phyloP scores from a whole-genome alignment of 2,888 invertebrate genomes.

The Pardosa pseudoannulata region DNA sequence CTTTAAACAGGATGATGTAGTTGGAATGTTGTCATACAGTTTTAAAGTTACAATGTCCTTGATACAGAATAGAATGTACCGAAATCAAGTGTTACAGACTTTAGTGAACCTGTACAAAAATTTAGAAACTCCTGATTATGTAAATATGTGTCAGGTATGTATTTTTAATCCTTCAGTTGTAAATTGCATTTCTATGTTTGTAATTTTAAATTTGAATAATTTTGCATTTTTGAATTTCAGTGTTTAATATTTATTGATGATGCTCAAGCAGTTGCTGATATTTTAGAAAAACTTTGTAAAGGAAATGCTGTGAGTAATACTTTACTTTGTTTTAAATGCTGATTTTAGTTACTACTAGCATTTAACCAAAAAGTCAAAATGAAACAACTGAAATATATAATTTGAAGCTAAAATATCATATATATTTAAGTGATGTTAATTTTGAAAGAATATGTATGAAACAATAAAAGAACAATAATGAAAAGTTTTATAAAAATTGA shows the following conservation, averaged over 20 bases:
- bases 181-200: neutral
- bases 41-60: constrained; percentile 97
- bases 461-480: too few relatives aligned
- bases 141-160: constrained; percentile 89
- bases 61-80: constrained; percentile 94
- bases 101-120: constrained; percentile 93
- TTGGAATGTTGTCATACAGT: constrained; percentile 94
- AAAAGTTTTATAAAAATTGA: too few relatives aligned
- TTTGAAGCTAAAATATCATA: too few relatives aligned
- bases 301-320: constrained; percentile 82
- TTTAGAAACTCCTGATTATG: constrained; percentile 94
- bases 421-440: too few relatives aligned
- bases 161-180: neutral
- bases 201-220: neutral
- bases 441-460: too few relatives aligned
- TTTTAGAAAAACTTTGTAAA: constrained; percentile 91
- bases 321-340: too few relatives aligned
- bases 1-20: constrained; percentile 84
- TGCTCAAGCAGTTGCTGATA: constrained; percentile 92
- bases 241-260: constrained; percentile 98
- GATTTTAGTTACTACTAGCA: too few relatives aligned
- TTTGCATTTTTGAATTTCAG: constrained; percentile 77
- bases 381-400: too few relatives aligned
- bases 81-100: constrained; percentile 91
- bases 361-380: too few relatives aligned